phyloP scores from a whole-genome alignment of 2,797 vertebrate species.

The Tadarida brasiliensis region DNA sequence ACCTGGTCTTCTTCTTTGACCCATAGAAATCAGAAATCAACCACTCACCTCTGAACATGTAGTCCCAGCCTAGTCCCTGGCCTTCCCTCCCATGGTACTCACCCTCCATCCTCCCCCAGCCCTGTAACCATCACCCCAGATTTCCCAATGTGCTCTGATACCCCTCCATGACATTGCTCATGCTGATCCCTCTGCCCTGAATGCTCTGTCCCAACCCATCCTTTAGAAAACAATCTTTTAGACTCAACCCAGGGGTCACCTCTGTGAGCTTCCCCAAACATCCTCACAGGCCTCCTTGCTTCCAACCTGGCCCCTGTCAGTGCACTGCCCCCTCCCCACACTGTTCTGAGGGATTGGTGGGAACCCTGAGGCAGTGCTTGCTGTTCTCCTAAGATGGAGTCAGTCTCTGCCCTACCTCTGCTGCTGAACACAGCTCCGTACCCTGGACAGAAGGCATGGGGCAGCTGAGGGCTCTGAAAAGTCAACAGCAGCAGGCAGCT shows the following conservation, averaged over 20 bases:
- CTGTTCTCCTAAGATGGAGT: neutral
- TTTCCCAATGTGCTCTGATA: neutral
- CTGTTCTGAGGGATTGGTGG: neutral
- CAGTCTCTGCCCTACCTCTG: neutral
- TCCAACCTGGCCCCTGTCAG: neutral
- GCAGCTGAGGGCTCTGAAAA: neutral
- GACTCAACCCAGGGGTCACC: neutral
- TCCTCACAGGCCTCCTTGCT: neutral
- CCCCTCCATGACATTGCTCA: neutral
- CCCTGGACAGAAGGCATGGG: neutral
- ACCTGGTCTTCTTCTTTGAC: conserved; percentile 61
- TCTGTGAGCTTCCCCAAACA: neutral
- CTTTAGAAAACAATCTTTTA: neutral
- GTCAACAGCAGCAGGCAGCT: neutral
- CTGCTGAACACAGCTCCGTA: neutral
- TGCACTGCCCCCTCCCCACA: too few relatives aligned
- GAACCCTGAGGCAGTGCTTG: neutral
- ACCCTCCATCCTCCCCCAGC: neutral
- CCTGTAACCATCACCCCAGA: neutral
- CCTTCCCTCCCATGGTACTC: neutral
- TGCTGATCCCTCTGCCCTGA: neutral
- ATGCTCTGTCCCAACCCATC: neutral
- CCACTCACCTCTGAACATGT: neutral
- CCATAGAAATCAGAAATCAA: conserved; percentile 40
- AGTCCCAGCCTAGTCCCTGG: neutral